Percentiles rank a stretch among this genome's conserved stretches.
Conservation (phyloP, 2,113 vertebrate species). For the Tyto alba region DNA sequence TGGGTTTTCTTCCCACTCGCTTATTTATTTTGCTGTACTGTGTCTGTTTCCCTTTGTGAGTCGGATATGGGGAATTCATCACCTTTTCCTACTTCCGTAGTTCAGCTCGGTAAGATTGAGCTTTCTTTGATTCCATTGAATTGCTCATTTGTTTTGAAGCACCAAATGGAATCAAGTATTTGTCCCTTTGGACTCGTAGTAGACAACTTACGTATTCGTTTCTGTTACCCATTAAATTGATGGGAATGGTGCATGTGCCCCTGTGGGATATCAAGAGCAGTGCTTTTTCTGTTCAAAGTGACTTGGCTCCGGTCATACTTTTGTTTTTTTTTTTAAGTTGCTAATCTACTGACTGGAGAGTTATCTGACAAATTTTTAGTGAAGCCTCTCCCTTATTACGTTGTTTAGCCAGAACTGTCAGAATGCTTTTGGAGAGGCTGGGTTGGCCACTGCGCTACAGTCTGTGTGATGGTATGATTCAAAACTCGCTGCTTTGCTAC, state of each 20-base stretch:
- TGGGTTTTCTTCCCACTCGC: background rate
- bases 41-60: background rate
- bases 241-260: background rate
- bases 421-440: background rate
- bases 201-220: fast-evolving
- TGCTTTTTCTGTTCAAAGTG: background rate
- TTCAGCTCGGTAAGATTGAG: background rate
- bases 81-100: background rate
- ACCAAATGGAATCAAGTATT: background rate
- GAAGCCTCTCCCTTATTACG: background rate
- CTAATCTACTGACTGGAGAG: background rate
- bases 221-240: background rate
- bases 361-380: background rate
- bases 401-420: background rate
- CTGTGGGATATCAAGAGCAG: background rate
- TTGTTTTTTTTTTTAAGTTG: background rate
- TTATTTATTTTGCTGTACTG: background rate
- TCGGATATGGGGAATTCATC: background rate
- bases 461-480: fast-evolving
- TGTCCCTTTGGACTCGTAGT: background rate
- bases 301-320: background rate
- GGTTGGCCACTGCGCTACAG: background rate
- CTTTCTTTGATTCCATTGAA: background rate
- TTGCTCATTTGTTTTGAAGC: background rate
- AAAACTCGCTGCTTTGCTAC: background rate